Evolutionary conservation across 2,113 vertebrate species (phyloP).

Genomic region (Tyto alba): DNA sequence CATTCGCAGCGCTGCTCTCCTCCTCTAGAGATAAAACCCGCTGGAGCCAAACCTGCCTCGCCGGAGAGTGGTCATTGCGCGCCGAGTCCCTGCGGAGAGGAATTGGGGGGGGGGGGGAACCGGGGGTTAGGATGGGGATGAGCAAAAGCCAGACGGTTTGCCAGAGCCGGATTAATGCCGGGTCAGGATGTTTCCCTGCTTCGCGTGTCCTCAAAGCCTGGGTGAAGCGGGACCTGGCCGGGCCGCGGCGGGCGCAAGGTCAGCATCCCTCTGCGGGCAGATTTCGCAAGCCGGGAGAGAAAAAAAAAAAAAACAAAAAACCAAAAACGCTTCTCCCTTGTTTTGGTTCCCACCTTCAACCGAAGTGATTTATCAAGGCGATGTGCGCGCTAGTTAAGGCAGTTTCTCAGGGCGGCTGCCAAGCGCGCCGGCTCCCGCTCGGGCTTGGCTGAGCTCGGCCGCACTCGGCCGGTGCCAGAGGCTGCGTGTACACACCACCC

Average conservation of each 20-base stretch:
- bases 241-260: fast-evolving
- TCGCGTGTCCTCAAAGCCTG: not conserved
- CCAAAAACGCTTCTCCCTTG: not conserved
- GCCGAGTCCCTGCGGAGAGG: fast-evolving
- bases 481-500: not conserved
- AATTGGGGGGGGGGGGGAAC: not conserved
- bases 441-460: not conserved
- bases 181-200: not conserved
- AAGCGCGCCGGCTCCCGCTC: not conserved
- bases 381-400: not conserved
- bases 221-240: not conserved
- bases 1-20: fast-evolving
- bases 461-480: fast-evolving
- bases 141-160: not conserved
- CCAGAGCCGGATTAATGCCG: fast-evolving
- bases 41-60: not conserved
- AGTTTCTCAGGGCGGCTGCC: not conserved
- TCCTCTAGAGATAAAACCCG: slow-evolving; percentile 49
- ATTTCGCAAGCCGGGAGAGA: fast-evolving
- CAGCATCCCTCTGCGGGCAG: not conserved
- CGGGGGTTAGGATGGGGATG: not conserved
- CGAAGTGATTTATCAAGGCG: not conserved
- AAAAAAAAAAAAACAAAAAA: no score
- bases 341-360: not conserved
- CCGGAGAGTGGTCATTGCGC: not conserved